Conservation (phyloP, 2,797 vertebrate species). For the Urophycis tenuis region DNA sequence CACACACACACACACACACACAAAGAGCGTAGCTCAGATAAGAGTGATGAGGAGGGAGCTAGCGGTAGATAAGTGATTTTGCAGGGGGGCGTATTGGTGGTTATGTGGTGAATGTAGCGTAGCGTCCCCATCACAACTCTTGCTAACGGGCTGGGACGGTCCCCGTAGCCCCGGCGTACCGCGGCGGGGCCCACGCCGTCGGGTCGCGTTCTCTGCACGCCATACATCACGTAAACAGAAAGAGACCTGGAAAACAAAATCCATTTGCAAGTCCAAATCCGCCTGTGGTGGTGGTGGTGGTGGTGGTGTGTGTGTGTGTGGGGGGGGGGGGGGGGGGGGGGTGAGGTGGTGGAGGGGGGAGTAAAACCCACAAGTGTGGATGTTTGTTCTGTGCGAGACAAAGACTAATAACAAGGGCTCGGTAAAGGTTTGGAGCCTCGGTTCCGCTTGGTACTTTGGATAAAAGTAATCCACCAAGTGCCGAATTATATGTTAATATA, state of each 20-base stretch:
- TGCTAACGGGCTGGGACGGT: background rate
- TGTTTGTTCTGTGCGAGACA: background rate
- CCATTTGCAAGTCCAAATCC: background rate
- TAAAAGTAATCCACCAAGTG: too few species aligned
- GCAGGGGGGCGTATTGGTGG: background rate
- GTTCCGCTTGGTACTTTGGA: too few species aligned
- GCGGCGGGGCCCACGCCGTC: too few species aligned
- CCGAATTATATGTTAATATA: too few species aligned
- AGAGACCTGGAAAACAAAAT: background rate
- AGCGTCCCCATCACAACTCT: background rate
- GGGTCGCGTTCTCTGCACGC: background rate
- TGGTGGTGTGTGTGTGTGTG: too few species aligned
- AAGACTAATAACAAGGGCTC: background rate
- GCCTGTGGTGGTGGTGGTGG: too few species aligned
- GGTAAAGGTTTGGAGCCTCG: too few species aligned
- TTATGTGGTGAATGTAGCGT: background rate
- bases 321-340: too few species aligned
- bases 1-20: background rate
- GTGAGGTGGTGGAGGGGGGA: background rate
- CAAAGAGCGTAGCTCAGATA: background rate
- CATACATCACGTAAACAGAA: background rate
- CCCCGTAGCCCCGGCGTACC: background rate
- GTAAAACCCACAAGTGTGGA: background rate
- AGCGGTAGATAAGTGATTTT: background rate
- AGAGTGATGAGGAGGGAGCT: background rate